Conservation (phyloP, 2,113 vertebrate species). For the Motacilla tschutschensis region DNA sequence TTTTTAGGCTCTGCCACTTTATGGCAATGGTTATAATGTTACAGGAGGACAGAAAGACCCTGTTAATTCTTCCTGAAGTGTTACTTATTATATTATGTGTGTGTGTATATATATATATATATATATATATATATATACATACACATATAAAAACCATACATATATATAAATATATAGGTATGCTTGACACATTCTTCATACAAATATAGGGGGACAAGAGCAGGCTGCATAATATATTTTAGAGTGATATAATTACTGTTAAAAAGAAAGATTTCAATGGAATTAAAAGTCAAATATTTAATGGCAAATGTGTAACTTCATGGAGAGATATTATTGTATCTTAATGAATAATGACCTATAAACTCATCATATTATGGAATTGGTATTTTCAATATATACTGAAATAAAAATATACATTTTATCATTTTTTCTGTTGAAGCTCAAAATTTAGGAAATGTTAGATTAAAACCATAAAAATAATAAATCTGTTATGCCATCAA, state of each 20-base stretch:
- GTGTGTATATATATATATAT: no score
- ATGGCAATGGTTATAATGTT: not conserved
- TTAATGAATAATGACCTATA: conserved; percentile 15
- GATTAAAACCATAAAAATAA: conserved; percentile 43
- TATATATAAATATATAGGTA: not conserved
- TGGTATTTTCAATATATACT: conserved; percentile 5
- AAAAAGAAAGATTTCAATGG: conserved; percentile 21
- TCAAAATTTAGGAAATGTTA: conserved; percentile 33
- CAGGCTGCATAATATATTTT: not conserved
- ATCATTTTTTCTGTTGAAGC: not conserved
- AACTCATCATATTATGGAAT: not conserved
- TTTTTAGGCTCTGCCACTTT: not conserved
- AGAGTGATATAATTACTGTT: not conserved
- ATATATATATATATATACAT: no score
- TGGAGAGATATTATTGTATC: not conserved
- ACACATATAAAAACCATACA: not conserved
- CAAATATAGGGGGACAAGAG: not conserved
- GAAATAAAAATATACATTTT: conserved; percentile 26
- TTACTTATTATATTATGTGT: not conserved
- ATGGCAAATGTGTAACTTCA: not conserved
- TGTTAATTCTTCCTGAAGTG: not conserved
- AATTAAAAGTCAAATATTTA: not conserved
- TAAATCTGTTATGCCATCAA: conserved; percentile 23
- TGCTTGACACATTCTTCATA: not conserved
- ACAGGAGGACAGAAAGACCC: not conserved